A percentile compares a stretch with the other conserved stretches of the same genome.
Evolutionary conservation across 2,797 vertebrate species (phyloP).

Genomic region (Poecilia picta): DNA sequence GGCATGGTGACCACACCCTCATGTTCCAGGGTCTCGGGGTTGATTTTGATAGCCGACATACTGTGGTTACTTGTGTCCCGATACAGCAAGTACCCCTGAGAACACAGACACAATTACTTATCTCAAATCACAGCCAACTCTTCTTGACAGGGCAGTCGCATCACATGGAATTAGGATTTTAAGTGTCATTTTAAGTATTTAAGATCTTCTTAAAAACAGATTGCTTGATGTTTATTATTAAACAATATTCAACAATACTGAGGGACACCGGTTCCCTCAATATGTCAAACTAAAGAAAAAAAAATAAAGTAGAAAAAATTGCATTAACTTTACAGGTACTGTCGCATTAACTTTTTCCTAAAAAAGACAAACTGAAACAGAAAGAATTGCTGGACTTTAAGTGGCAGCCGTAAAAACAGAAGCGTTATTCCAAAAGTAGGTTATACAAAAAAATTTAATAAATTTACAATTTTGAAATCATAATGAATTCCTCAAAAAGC

Average conservation of each 20-base stretch:
- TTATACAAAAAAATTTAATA: background rate
- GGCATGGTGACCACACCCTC: conserved; percentile 93
- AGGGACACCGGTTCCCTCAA: background rate
- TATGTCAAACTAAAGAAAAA: background rate
- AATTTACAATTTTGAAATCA: background rate
- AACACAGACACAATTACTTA: conserved; percentile 18
- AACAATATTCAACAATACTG: background rate
- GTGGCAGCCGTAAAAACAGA: background rate
- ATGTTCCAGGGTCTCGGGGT: conserved; percentile 97
- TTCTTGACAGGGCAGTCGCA: background rate
- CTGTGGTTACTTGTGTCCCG: conserved; percentile 93
- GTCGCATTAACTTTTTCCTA: background rate
- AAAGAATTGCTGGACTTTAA: background rate
- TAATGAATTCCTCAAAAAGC: background rate
- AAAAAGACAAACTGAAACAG: background rate
- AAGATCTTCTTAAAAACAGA: too few species aligned
- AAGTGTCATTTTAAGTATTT: background rate
- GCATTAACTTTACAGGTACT: background rate
- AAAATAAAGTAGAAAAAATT: background rate
- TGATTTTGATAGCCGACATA: conserved; percentile 96
- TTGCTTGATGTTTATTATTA: background rate
- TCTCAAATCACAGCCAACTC: background rate
- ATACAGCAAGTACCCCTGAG: conserved; percentile 94
- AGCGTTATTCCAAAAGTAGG: background rate
- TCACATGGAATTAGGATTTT: background rate